Base-by-base conservation (phyloP, 2,888 invertebrate genomes). In the Molorchus minor region DNA sequence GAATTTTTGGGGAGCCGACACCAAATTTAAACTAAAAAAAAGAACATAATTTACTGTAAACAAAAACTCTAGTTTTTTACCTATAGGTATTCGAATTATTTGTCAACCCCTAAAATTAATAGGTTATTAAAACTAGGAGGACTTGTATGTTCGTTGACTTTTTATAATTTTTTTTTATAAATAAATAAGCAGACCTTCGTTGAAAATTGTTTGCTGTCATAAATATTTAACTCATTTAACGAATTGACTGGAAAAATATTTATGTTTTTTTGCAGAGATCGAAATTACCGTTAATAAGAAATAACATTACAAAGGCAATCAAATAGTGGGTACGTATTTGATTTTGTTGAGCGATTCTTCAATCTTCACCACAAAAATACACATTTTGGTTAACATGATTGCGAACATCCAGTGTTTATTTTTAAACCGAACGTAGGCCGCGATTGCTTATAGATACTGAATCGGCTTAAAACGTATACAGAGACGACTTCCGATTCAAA, bases 1-100 rank as follows among this genome's bases (percentile, higher is more conserved):
- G 43, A 65, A 61, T 45, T 63, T 69, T 8, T 71, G 70, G 35
- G 61, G 71, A 47, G 70, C 70, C 7, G 33, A 33, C 49, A 75
- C 70, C 30, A 71, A 70, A 62, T 71, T 72, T 54, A 72, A 68
- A 59, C 76, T 76, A 56, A 25, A 69, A 58, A 58, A 49, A 25
- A 38, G 21, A 5, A 25, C 8, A 8, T 8, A 8, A 5, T 8
- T 25, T 25, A 25, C 5, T n/a, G n/a, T n/a, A n/a, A n/a, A 25
- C 8, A 25, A 25, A 25, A 5, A 8, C 8, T 25, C 25, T 25
- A 3, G 25, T 25, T 25, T 25, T 25, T 8, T 25, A 25, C 3
- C 3, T 25, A 25, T 25, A 8, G 25, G 3, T 25, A 25, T 25
- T 3, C 8, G 25, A 25, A n/a, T n/a, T n/a, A n/a, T n/a, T n/a